Evolutionary conservation across 2,797 vertebrate genomes (phyloP), one percentile per base, ranked within the genome.

Genomic region (Taeniopygia guttata): DNA sequence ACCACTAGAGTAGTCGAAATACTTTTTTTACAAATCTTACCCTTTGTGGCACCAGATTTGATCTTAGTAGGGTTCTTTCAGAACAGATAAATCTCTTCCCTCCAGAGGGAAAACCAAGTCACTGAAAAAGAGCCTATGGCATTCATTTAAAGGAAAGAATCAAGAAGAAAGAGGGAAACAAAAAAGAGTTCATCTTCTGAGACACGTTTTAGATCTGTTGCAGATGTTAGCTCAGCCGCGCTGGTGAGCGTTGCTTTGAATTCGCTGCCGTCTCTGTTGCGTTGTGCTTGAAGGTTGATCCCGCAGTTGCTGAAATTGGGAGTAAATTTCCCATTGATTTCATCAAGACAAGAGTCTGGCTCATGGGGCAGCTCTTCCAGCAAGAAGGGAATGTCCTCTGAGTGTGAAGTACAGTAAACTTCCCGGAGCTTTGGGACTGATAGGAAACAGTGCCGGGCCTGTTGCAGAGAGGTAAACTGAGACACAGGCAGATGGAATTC

Each of bases 1-100:
- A 91, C 72, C 79, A 23, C 84, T 66, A 45, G 54, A 73, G 79
- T 76, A 91, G 82, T 5, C 56, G 75, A 92, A 80, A 85, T 60
- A 68, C 45, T 42, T 82, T 88, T 95, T 94, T 81, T 73, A 84
- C 87, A 78, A 92, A 59, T 68, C 79, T 85, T 69, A n/a, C 62
- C 76, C 73, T 92, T 84, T 92, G 64, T 92, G 86, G 56, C 64
- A 62, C 42, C 6, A 9, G 77, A 76, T 96, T 93, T 96, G 73
- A 92, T 96, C 91, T 79, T 94, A 52, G 90, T 84, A 85, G 79
- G 74, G 88, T 89, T 94, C 89, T 95, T 94, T 92, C 73, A 92
- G 85, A 88, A 80, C 51, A 60, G 76, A 96, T 79, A 86, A 91
- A 91, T 89, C 84, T 95, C 30, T 84, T 55, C 42, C 13, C 73